Percentiles rank a stretch among this genome's conserved stretches.
phyloP scores from a whole-genome alignment of 35 echinoderm and acorn worm species.

The Heliocidaris tuberculata region DNA sequence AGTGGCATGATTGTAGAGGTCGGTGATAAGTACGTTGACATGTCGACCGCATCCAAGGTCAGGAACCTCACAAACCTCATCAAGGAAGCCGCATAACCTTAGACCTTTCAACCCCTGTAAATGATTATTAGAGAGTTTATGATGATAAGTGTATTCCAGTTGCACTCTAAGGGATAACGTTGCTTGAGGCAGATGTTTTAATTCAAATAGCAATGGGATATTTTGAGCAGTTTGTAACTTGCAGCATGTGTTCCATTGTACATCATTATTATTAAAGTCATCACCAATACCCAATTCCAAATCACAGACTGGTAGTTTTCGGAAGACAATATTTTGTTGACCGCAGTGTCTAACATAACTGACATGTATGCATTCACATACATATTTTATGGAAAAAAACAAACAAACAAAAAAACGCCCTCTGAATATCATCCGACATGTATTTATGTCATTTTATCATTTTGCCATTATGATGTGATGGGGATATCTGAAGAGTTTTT shows the following conservation, averaged over 20 bases:
- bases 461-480: background rate
- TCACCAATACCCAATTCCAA: background rate
- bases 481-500: background rate
- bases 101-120: background rate
- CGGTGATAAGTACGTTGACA: slow-evolving; percentile 97
- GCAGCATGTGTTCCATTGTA: background rate
- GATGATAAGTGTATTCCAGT: background rate
- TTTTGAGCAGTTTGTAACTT: background rate
- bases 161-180: background rate
- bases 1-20: slow-evolving; percentile 95
- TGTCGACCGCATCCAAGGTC: slow-evolving; percentile 94
- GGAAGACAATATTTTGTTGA: background rate
- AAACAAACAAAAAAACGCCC: background rate
- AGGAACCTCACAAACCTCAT: slow-evolving; percentile 84
- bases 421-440: background rate
- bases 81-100: slow-evolving; percentile 65
- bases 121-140: slow-evolving; percentile 34
- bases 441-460: background rate
- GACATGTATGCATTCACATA: background rate
- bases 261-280: background rate
- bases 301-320: background rate
- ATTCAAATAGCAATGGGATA: background rate
- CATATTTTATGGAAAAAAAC: background rate
- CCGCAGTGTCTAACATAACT: background rate
- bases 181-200: background rate